Base-by-base conservation (phyloP, 1,140 invertebrate species). In the Zaprionus lachaisei region DNA sequence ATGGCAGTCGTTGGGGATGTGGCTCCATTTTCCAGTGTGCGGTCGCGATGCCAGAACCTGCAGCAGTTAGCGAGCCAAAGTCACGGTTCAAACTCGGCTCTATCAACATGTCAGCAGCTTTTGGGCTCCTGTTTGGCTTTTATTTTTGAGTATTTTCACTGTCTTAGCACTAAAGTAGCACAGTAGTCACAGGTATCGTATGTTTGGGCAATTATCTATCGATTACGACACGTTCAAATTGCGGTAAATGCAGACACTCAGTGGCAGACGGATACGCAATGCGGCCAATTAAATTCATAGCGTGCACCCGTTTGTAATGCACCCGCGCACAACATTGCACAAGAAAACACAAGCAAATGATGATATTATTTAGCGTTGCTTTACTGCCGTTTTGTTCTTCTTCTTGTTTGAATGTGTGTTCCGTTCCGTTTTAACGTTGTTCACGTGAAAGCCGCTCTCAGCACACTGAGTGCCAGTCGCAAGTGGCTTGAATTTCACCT, bases 1-100 rank as follows among this genome's bases (percentile, higher is more conserved):
- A 71, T 72, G 82, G 76, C 62, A 90, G 41, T 66, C 86, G 71
- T 80, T 90, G 86, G 57, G 82, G 77, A 91, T 90, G 91, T 70
- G 91, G 91, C 79, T 92, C 91, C 91, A 92, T 92, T 89, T 92
- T 92, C 91, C 91, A 92, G 77, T 92, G 91, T 57, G 91, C 77
- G 74, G 77, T 77, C 72, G 83, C 82, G 44, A 87, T 79, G 83
- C 83, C 81, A 81, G 83, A 87, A 92, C 83, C 83, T 77, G 91
- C 80, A 81, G 86, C 80, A 83, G 91, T 81, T 68, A 92, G 83
- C 80, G 87, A 82, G 81, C 91, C 91, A 92, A 92, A 92, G 70
- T 92, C 91, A 83, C 91, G 91, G 82, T 92, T 92, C 72, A 92
- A 90, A 72, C 87, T 83, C 91, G 91, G 83, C 90, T 92, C 91